phyloP scores from a whole-genome alignment of 2,113 vertebrate genomes.

The Ciconia boyciana region DNA sequence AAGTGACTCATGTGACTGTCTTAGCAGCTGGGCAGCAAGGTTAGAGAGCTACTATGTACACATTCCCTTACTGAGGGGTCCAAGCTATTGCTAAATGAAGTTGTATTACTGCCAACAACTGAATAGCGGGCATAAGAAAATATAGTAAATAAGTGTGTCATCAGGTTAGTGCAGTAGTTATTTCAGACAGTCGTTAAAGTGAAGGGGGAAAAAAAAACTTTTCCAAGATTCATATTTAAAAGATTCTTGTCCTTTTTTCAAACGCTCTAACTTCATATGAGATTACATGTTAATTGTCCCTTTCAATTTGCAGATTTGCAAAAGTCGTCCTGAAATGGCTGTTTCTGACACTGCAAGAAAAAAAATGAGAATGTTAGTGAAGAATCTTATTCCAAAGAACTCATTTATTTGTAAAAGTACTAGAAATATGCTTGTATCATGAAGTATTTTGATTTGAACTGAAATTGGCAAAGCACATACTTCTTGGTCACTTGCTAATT shows the following conservation, averaged over 20 bases:
- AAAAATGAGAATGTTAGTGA: neutral
- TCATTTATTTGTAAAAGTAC: constrained; percentile 51
- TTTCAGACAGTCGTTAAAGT: neutral
- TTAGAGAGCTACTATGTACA: constrained; percentile 61
- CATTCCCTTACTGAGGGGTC: constrained; percentile 47
- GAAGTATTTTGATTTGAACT: constrained; percentile 58
- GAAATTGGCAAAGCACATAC: constrained; percentile 23
- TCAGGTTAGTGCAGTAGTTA: constrained; percentile 39
- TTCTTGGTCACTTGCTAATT: constrained; percentile 64
- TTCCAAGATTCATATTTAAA: neutral
- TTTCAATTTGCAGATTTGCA: neutral
- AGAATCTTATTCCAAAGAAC: constrained; percentile 26
- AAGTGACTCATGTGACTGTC: constrained; percentile 65
- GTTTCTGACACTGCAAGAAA: neutral
- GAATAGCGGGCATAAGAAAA: constrained; percentile 46
- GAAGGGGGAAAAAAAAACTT: neutral
- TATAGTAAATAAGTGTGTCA: constrained; percentile 55
- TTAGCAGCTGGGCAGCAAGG: constrained; percentile 63
- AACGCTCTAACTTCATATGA: neutral
- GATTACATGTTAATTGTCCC: neutral
- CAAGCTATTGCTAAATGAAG: constrained; percentile 57
- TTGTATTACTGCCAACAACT: constrained; percentile 27
- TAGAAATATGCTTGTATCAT: constrained; percentile 48
- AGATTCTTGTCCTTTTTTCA: neutral
- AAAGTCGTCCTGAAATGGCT: constrained; percentile 14